Conservation (phyloP, 2,797 vertebrate genomes). For the Channallabes apus region DNA sequence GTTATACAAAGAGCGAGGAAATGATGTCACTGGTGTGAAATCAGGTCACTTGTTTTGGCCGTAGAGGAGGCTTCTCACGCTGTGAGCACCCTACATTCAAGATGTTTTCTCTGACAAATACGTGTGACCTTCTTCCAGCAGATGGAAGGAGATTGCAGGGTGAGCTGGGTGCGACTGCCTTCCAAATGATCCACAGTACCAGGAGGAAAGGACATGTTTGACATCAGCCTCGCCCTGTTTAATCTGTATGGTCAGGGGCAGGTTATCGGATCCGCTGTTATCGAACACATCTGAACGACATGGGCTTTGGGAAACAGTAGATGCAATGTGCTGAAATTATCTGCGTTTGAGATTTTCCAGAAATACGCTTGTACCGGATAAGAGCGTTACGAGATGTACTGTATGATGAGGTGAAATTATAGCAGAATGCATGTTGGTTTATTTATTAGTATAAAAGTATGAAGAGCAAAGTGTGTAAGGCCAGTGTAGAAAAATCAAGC, state of each 20-base stretch:
- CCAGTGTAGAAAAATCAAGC: not conserved
- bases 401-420: not conserved
- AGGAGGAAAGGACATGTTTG: conserved; percentile 28
- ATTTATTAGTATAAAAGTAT: not conserved
- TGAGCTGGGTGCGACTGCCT: conserved; percentile 12
- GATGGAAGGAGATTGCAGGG: conserved; percentile 37
- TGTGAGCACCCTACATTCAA: conserved; percentile 34
- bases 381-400: not conserved
- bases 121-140: conserved; percentile 35
- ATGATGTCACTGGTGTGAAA: conserved; percentile 48
- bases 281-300: conserved; percentile 26
- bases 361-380: not conserved
- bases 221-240: conserved; percentile 21
- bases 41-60: conserved; percentile 38
- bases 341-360: not conserved
- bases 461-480: not conserved
- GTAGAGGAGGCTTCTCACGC: conserved; percentile 16
- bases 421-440: not conserved
- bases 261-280: conserved; percentile 28
- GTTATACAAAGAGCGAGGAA: conserved; percentile 30
- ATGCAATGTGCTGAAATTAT: not conserved
- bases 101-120: conserved; percentile 39
- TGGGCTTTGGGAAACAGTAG: not conserved
- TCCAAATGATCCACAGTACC: not conserved
- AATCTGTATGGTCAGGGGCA: conserved; percentile 25